These are phyloP conservation scores for Epistrophe eligans DNA, from an alignment of 2,888 invertebrate species.

Conservation along the genomic window DNA sequence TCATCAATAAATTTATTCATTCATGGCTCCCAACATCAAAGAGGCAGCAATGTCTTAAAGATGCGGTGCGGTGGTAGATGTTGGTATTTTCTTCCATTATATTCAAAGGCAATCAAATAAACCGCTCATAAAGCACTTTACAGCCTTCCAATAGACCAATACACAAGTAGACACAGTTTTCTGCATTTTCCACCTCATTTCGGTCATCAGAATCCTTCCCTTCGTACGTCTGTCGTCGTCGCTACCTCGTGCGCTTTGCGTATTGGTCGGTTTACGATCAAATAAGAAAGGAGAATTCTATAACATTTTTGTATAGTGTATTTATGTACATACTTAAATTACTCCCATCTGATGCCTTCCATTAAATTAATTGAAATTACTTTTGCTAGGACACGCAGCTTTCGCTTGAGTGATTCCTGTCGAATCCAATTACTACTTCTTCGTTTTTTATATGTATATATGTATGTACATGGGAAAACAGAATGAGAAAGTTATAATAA, in stretches of 20 bases:
- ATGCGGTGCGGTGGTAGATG: background rate
- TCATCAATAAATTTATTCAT: constrained; percentile 21
- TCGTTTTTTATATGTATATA: background rate
- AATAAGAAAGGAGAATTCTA: constrained; percentile 16
- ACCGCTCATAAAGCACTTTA: constrained; percentile 58
- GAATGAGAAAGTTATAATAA: background rate
- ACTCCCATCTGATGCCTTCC: constrained; percentile 68
- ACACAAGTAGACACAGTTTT: constrained; percentile 8
- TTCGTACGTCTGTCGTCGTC: background rate
- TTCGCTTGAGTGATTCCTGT: constrained; percentile 70
- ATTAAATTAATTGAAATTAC: constrained; percentile 75
- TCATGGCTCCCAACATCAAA: background rate
- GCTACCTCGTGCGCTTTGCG: too few species aligned
- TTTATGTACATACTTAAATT: constrained; percentile 37
- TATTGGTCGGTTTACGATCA: constrained; percentile 30
- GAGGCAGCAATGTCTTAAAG: background rate
- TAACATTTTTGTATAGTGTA: background rate
- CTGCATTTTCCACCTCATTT: constrained; percentile 68
- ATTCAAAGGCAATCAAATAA: constrained; percentile 51
- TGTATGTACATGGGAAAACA: background rate
- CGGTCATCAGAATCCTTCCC: constrained; percentile 33
- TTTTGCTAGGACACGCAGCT: constrained; percentile 71
- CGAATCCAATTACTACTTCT: constrained; percentile 64
- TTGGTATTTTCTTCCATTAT: constrained; percentile 8
- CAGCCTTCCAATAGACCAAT: background rate